Evolutionary conservation across 2,113 vertebrate species (phyloP), one percentile per base, ranked within the genome.

Genomic region (Anguilla japonica): DNA sequence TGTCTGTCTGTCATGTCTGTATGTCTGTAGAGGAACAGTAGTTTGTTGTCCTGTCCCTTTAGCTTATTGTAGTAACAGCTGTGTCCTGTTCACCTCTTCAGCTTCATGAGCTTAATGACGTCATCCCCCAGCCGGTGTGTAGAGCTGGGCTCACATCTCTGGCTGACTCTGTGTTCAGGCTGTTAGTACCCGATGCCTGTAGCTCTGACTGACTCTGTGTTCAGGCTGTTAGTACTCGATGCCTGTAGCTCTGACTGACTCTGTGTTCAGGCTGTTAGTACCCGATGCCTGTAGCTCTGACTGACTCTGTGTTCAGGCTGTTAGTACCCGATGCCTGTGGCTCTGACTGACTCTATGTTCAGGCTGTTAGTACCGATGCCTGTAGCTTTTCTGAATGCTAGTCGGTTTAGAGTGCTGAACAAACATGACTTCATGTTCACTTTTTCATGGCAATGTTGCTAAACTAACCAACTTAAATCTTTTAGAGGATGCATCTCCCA

Each of bases 41-140:
- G 41, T 75, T n/a, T n/a, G 9, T 60, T 20, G 34, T 85, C n/a
- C 39, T 20, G 39, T 81, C 84, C 20, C 39, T 67, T 50, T 22
- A 11, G 56, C 85, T 82, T 26, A 82, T 29, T 22, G 60, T 86
- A 43, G 57, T 39, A 79, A 67, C 75, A 84, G 63, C 26, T 29
- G 22, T 85, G n/a, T 56, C 85, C 20, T 81, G 79, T 79, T 41
- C 34, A 57, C 8, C 71, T 87, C 90, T 88, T 93, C 88, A 94
- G 91, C 26, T 46, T 86, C 56, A 86, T 75, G 53, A 86, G 15
- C 22, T 13, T 53, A 16, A 39, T 11, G 50, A 14, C 8, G 8
- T 53, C 85, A 79, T 50, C 4, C 46, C 40, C 15, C 60, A 50
- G 40, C 5, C 20, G n/a, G 26, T n/a, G 11, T n/a, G 2, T 75